A percentile compares a stretch with the other conserved stretches of the same genome.
Evolutionary conservation across 2,797 vertebrate species (phyloP).

Genomic region (Chromobotia macracanthus): DNA sequence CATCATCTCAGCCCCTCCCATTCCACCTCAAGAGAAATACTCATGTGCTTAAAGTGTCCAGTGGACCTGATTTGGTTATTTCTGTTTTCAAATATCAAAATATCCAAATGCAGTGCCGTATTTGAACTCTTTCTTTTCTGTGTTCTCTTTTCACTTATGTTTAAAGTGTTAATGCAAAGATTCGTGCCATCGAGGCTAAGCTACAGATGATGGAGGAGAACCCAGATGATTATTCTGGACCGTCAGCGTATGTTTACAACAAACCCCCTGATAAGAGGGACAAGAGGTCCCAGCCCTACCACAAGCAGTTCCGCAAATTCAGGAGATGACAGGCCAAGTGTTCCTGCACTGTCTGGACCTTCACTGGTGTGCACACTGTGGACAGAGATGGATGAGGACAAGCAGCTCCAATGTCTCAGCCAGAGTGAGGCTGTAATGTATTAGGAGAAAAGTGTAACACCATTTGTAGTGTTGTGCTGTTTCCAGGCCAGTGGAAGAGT

Average conservation of each 20-base stretch:
- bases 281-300: constrained; percentile 90
- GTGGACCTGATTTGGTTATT: not conserved
- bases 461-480: constrained; percentile 11
- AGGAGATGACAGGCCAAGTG: constrained; percentile 70
- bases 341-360: not conserved
- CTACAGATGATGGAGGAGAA: constrained; percentile 99
- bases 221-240: constrained; percentile 87
- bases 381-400: constrained; percentile 21
- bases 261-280: constrained; percentile 88
- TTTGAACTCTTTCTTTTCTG: too few species aligned
- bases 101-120: not conserved
- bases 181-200: constrained; percentile 97
- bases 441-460: constrained; percentile 5
- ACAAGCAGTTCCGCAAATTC: constrained; percentile 79
- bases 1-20: constrained; percentile 9
- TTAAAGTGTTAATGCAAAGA: constrained; percentile 91
- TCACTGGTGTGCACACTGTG: not conserved
- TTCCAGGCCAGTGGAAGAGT: not conserved
- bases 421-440: constrained; percentile 30
- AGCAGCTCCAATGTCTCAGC: constrained; percentile 15
- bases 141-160: not conserved
- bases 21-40: constrained; percentile 1
- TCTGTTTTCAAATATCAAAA: constrained; percentile 4
- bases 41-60: not conserved
- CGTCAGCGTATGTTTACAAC: constrained; percentile 91